A percentile compares a stretch with the other conserved stretches of the same genome.
Conservation (phyloP, 2,797 vertebrate genomes). For the Sebastes taczanowskii region DNA sequence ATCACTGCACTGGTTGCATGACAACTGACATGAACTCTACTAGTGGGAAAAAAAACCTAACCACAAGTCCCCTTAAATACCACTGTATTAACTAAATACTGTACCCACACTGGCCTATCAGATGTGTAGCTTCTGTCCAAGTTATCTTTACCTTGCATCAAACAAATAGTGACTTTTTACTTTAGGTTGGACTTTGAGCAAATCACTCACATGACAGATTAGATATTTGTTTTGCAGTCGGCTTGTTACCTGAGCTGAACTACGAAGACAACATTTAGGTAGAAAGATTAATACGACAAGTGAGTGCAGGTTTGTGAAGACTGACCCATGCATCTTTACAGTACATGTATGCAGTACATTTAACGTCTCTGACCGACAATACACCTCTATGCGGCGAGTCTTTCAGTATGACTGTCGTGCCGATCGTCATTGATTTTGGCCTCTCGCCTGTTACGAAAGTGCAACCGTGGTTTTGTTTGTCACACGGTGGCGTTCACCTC, state of each 20-base stretch:
- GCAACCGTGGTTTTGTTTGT: constrained; percentile 29
- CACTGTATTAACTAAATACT: neutral
- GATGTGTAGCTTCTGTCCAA: neutral
- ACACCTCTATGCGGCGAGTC: neutral
- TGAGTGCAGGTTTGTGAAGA: neutral
- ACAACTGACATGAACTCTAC: neutral
- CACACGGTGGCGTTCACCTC: constrained; percentile 36
- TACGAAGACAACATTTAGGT: neutral
- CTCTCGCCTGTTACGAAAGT: neutral
- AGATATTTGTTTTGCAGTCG: constrained; percentile 14
- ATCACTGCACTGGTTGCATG: neutral
- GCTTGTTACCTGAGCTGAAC: neutral
- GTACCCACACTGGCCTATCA: neutral
- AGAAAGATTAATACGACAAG: neutral
- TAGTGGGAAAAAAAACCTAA: neutral
- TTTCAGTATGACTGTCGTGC: neutral
- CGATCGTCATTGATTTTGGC: constrained; percentile 1
- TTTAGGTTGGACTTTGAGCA: constrained; percentile 52
- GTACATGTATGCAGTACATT: neutral
- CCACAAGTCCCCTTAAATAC: neutral
- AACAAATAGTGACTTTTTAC: neutral
- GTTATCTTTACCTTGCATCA: neutral
- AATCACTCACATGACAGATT: constrained; percentile 13
- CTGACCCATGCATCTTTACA: neutral
- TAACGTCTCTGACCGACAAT: neutral